These are phyloP conservation scores for Arctocebus calabarensis DNA, from an alignment of 2,797 vertebrate species.

Conservation along the genomic window DNA sequence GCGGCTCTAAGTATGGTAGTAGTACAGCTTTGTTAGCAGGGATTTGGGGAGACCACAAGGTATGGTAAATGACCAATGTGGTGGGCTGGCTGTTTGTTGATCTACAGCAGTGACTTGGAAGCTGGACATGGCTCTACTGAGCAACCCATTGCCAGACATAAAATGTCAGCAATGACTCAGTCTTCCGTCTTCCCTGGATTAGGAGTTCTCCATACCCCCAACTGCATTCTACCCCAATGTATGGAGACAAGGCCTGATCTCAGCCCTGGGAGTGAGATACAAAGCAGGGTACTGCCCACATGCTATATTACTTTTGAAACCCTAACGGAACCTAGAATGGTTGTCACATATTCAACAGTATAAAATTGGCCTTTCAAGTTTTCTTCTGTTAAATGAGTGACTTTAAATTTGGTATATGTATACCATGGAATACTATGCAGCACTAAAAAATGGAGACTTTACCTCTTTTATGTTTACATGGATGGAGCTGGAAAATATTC, in stretches of 20 bases:
- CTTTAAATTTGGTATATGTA: background rate
- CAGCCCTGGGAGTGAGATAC: background rate
- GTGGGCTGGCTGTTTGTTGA: background rate
- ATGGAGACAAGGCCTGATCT: background rate
- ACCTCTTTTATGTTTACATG: too few species aligned
- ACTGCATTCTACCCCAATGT: background rate
- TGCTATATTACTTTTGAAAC: conserved; percentile 29
- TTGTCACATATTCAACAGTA: background rate
- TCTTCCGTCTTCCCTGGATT: background rate
- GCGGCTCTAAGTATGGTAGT: background rate
- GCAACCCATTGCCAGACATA: background rate
- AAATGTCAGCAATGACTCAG: background rate
- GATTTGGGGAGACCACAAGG: background rate
- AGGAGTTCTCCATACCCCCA: background rate
- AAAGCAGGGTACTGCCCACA: background rate
- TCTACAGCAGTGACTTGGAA: background rate
- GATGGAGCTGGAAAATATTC: too few species aligned
- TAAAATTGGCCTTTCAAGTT: conserved; percentile 22
- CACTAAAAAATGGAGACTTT: too few species aligned
- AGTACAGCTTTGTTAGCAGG: background rate
- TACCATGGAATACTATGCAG: too few species aligned
- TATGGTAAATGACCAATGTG: background rate
- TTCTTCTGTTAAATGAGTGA: background rate
- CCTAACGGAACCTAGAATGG: background rate
- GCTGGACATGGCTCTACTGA: background rate